Conservation (phyloP, 2,113 vertebrate genomes). For the Chauna torquata region DNA sequence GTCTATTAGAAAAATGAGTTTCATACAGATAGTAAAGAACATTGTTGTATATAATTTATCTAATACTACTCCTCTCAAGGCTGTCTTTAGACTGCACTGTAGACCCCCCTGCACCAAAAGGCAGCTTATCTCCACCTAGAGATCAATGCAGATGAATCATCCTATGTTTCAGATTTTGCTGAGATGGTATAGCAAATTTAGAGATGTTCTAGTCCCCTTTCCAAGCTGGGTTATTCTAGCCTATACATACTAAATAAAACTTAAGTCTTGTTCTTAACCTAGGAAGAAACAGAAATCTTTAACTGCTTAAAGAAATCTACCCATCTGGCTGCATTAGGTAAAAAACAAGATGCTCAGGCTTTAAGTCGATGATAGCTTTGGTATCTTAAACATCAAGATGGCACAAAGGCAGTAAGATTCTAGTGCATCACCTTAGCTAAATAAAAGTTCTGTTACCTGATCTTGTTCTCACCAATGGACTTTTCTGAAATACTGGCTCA, state of each 20-base stretch:
- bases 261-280: neutral
- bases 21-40: neutral
- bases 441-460: no score
- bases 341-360: neutral
- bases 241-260: neutral
- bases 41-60: neutral
- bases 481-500: neutral
- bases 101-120: neutral
- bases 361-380: neutral
- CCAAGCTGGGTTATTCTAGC: neutral
- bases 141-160: neutral
- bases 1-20: neutral
- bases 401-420: neutral
- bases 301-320: no score
- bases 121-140: neutral
- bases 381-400: neutral
- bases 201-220: neutral
- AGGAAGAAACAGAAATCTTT: no score
- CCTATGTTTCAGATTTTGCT: neutral
- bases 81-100: neutral
- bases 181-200: neutral
- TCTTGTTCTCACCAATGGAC: no score
- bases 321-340: neutral
- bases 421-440: no score
- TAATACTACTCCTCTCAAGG: neutral